Conservation (phyloP, 1,140 invertebrate genomes). For the Paramacrobiotus metropolitanus region DNA sequence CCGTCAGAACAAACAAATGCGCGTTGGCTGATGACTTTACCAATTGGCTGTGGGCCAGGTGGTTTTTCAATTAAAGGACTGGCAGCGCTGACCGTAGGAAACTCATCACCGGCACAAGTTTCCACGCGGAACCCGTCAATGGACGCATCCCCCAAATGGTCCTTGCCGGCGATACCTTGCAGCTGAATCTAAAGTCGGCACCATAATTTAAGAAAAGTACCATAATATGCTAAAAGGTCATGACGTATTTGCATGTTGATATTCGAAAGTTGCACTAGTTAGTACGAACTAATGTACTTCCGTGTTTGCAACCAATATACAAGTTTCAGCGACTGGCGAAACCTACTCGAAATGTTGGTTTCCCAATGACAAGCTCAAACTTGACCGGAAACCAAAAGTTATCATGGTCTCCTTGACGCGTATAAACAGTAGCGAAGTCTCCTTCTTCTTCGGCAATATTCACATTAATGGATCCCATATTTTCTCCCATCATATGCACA, state of each 20-base stretch:
- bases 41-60: background rate
- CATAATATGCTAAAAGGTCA: too few species aligned
- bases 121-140: background rate
- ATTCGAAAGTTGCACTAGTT: too few species aligned
- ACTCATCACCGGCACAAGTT: background rate
- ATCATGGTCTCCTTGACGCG: background rate
- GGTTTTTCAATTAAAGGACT: background rate
- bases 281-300: too few species aligned
- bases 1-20: background rate
- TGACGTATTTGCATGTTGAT: too few species aligned
- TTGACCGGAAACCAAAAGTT: background rate
- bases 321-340: background rate
- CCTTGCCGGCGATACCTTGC: background rate
- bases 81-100: background rate
- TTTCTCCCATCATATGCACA: background rate
- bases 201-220: background rate
- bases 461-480: background rate
- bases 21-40: background rate
- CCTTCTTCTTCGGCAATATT: background rate
- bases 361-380: background rate
- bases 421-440: background rate
- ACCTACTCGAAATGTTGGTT: background rate
- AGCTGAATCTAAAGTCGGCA: background rate
- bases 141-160: background rate
- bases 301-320: too few species aligned